These are phyloP conservation scores for Stenichneumon culpator DNA, from an alignment of 2,888 invertebrate genomes.

Conservation along the genomic window DNA sequence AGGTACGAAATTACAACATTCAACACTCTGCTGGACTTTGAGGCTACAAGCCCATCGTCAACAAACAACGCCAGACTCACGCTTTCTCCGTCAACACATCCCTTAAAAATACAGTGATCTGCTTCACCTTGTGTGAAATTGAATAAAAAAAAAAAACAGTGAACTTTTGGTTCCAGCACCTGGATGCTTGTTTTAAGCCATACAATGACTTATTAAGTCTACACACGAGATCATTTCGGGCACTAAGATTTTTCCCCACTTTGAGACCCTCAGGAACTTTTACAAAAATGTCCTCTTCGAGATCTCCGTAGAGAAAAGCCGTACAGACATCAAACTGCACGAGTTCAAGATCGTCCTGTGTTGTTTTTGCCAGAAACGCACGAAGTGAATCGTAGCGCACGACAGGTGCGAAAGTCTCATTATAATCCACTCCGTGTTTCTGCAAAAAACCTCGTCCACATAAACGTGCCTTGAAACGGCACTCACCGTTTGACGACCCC, in stretches of 20 bases:
- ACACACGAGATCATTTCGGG: constrained; percentile 31
- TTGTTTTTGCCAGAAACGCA: constrained; percentile 56
- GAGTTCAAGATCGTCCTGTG: constrained; percentile 42
- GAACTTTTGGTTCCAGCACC: constrained; percentile 65
- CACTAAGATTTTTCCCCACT: background rate
- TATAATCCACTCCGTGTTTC: constrained; percentile 55
- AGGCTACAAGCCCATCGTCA: constrained; percentile 56
- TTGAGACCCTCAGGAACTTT: constrained; percentile 9
- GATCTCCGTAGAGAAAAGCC: constrained; percentile 12
- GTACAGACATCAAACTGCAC: constrained; percentile 8
- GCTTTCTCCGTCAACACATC: constrained; percentile 1
- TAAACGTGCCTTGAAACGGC: constrained; percentile 58
- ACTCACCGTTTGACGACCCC: constrained; percentile 39
- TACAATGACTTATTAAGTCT: constrained; percentile 57
- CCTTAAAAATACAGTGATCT: constrained; percentile 51
- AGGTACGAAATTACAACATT: background rate
- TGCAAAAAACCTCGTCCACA: constrained; percentile 64
- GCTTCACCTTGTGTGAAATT: constrained; percentile 34
- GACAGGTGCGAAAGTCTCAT: constrained; percentile 53
- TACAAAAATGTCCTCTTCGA: constrained; percentile 20
- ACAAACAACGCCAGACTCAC: constrained; percentile 57
- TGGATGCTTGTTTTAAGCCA: constrained; percentile 60
- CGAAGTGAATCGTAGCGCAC: constrained; percentile 55
- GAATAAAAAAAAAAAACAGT: background rate
- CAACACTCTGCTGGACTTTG: constrained; percentile 55